A percentile compares a stretch with the other conserved stretches of the same genome.
phyloP scores from a whole-genome alignment of 2,113 vertebrate species.

The Cottus gobio region DNA sequence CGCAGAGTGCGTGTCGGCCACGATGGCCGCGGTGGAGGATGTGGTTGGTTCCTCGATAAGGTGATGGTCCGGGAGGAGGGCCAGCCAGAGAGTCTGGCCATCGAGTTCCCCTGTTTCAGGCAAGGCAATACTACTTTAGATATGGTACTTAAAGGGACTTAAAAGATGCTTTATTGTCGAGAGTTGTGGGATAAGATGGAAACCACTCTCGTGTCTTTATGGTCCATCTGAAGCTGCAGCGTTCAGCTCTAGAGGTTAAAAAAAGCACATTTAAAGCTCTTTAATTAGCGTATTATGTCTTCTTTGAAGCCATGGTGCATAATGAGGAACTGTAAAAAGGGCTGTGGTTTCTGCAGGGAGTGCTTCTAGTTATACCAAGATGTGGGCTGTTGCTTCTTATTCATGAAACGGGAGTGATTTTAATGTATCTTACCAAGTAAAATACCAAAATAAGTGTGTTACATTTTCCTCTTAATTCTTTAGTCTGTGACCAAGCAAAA shows the following conservation, averaged over 20 bases:
- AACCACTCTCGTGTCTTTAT: neutral
- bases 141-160: neutral
- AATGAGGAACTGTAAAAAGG: neutral
- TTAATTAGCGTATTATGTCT: neutral
- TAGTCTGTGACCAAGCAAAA: neutral
- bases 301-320: neutral
- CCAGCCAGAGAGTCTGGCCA: slow-evolving; percentile 89
- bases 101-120: slow-evolving; percentile 96
- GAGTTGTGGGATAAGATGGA: neutral
- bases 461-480: neutral
- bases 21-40: slow-evolving; percentile 92
- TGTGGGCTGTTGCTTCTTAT: neutral
- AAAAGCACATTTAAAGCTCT: neutral
- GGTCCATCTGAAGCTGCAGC: neutral
- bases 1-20: slow-evolving; percentile 92
- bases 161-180: neutral
- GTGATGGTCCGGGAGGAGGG: slow-evolving; percentile 96
- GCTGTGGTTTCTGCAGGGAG: neutral
- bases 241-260: neutral
- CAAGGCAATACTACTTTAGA: slow-evolving; percentile 61
- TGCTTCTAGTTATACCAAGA: neutral
- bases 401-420: neutral
- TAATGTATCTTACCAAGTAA: neutral
- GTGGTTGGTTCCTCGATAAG: slow-evolving; percentile 96
- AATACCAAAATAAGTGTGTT: neutral